Evolutionary conservation across 2,113 vertebrate genomes (phyloP), one percentile per base, ranked within the genome.

Genomic region (Eudyptes chrysolophus): DNA sequence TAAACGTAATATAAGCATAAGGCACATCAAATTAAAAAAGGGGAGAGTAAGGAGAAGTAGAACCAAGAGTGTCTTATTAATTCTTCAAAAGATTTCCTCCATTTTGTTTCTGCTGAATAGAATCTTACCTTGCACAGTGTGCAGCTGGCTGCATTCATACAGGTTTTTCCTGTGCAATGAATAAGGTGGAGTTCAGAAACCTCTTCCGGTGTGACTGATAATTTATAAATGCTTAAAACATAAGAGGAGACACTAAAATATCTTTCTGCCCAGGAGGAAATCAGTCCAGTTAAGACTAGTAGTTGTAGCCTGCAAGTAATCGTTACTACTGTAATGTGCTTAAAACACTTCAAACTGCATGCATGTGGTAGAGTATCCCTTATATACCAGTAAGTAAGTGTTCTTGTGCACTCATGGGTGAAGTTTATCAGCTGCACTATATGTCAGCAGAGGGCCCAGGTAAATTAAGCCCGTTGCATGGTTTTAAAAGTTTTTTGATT

Each of bases 361-460:
- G 1, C 0, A 2, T 14, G 30, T 15, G 52, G 25, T 24, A 14
- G 51, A 7, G 22, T 70, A 16, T 90, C 61, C 38, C 5, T 0
- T n/a, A 13, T 11, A 19, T 16, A 13, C 9, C 13, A 15, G n/a
- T 4, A 16, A 12, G 6, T 13, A 27, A 38, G 32, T 58, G 27
- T 15, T 86, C 22, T 8, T 12, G 17, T 32, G 9, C 6, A 6
- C 19, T 60, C 12, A 4, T 0, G 34, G 34, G 14, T 10, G 4
- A 34, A 20, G 13, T 49, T 15, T 38, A 10, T 1, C 11, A 49
- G 26, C 36, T 66, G 26, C 40, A 42, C 42, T 20, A 5, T 3
- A 0, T 9, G 17, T 32, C 32, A 86, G 48, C 42, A 64, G 36
- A 61, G 36, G 9, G 16, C 36, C 57, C 17, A 17, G 13, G 36